Conservation (phyloP, 2,797 vertebrate genomes). For the Rhabdophis nuchalis region DNA sequence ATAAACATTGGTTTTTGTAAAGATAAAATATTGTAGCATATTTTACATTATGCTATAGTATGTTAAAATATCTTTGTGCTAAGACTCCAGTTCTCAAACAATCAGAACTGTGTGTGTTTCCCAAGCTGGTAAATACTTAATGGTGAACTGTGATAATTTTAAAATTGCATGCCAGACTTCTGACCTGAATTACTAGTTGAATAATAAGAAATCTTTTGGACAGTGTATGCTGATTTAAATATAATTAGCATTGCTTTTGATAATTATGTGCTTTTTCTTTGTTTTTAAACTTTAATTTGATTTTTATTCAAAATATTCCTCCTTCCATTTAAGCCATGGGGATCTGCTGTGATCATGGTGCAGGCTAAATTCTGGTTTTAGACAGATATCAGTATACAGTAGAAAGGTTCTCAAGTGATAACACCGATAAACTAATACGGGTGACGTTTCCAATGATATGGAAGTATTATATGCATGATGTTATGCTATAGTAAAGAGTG, state of each 20-base stretch:
- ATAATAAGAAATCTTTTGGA: background rate
- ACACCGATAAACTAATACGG: background rate
- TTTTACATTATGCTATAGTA: background rate
- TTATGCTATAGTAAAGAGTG: background rate
- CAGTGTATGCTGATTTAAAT: background rate
- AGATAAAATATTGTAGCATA: background rate
- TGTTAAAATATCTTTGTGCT: background rate
- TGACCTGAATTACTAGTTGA: background rate
- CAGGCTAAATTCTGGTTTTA: background rate
- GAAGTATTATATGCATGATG: background rate
- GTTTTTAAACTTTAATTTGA: background rate
- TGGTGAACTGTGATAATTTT: slow-evolving; percentile 8
- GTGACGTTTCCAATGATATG: background rate
- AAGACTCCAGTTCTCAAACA: background rate
- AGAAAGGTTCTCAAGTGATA: background rate
- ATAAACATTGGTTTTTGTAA: background rate
- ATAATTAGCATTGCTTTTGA: background rate
- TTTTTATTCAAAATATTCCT: background rate
- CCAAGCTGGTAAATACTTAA: background rate
- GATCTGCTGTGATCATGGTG: background rate
- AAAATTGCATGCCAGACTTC: slow-evolving; percentile 11
- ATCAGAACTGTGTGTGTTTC: background rate
- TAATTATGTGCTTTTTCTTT: background rate
- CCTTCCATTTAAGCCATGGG: background rate
- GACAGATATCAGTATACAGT: background rate